Evolutionary conservation across 2,888 invertebrate genomes (phyloP).

Genomic region (Caenorhabditis sp.): DNA sequence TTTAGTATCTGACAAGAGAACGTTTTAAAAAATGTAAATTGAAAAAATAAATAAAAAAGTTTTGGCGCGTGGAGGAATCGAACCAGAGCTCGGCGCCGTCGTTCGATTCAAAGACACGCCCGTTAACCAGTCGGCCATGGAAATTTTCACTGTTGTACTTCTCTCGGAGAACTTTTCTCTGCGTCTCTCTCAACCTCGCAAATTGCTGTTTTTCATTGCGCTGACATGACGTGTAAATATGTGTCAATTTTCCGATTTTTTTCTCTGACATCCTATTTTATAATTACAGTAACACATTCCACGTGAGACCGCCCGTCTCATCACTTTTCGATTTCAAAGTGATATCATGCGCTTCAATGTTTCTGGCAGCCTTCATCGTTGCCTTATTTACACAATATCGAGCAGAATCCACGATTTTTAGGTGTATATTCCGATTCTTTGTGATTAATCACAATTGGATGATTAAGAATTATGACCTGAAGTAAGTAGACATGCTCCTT

Average conservation of each 20-base stretch:
- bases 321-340: constrained; percentile 73
- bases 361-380: constrained; percentile 75
- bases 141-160: no score
- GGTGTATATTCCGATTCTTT: constrained; percentile 56
- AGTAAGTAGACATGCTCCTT: constrained; percentile 19
- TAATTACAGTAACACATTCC: constrained; percentile 27
- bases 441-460: constrained; percentile 69
- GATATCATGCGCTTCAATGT: constrained; percentile 75
- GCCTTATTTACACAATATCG: constrained; percentile 74
- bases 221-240: no score
- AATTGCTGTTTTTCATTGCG: no score
- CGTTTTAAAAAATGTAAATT: no score
- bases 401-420: constrained; percentile 65
- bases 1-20: no score
- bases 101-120: no score
- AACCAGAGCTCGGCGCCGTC: no score
- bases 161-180: no score
- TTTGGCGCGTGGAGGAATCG: no score
- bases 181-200: no score
- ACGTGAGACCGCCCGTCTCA: constrained; percentile 40
- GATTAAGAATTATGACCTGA: constrained; percentile 64
- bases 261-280: not conserved
- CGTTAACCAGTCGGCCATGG: no score
- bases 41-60: no score
- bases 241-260: not conserved